phyloP scores from a whole-genome alignment of 2,797 vertebrate species.

The Graptemys geographica region DNA sequence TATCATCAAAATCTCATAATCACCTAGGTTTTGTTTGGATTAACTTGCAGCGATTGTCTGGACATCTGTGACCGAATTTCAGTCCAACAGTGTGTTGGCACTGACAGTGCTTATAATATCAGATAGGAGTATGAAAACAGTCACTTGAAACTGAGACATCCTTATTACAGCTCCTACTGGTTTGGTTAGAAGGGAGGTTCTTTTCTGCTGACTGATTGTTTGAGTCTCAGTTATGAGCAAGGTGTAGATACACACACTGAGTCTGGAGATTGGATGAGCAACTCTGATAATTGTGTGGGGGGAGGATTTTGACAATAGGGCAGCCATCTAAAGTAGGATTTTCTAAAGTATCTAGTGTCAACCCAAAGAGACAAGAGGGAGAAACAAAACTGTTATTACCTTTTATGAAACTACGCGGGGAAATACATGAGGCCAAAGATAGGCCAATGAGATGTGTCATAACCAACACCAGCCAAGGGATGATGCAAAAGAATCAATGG shows the following conservation, averaged over 20 bases:
- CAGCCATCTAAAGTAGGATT: neutral
- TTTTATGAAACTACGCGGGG: neutral
- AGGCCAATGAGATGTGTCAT: neutral
- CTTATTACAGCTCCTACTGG: neutral
- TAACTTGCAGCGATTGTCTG: neutral
- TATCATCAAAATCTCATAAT: neutral
- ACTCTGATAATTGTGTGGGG: neutral
- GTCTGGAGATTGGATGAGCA: neutral
- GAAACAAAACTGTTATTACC: neutral
- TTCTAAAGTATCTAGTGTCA: neutral
- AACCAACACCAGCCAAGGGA: neutral
- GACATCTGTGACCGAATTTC: constrained; percentile 8
- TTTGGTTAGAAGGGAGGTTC: neutral
- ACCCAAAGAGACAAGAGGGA: neutral
- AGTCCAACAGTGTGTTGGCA: neutral
- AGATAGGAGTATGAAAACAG: neutral
- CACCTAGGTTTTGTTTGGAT: neutral
- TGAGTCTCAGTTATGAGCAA: neutral
- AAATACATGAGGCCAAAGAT: neutral
- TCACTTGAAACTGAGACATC: neutral
- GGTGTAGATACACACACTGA: neutral
- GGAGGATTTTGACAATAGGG: neutral
- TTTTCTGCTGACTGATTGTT: neutral
- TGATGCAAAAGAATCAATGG: neutral
- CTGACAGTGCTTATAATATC: neutral